Evolutionary conservation across 2,113 vertebrate genomes (phyloP), one percentile per base, ranked within the genome.

Genomic region (Aphyosemion australe): DNA sequence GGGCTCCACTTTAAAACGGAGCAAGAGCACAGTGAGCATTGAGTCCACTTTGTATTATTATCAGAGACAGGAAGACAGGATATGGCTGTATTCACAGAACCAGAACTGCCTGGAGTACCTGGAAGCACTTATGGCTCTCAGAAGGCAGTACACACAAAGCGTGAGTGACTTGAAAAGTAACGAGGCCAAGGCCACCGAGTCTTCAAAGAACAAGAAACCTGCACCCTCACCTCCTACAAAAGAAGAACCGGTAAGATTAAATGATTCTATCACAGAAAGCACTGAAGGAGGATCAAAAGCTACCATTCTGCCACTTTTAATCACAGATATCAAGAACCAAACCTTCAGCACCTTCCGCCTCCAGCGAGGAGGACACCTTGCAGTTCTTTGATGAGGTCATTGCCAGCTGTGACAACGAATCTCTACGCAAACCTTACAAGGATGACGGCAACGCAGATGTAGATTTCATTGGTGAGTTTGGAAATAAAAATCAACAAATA

Each of bases 51-150:
- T 91, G 51, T 90, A 87, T 69, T 91, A 90, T 64, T 93, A 94
- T 63, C 89, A 93, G 79, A 94, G 90, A 56, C 94, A 95, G 7
- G 96, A 96, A 67, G 96, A 98, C 81, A 84, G 89, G 18, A 92
- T 95, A 0, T 98, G 96, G 97, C 89, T 96, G 79, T 93, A 93
- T 70, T 92, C 94, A 1, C 96, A 95, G 84, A 93, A 96, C 43
- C 97, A 96, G 77, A 94, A 96, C 82, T 98, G 95, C 53, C 80
- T 98, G 43, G 94, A 96, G 72, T 98, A 99, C 74, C 86, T 99
- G 53, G 95, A 97, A 80, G 96, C 97, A 5, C 90, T 99, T 16
- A 92, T 97, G 72, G 95, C 95, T 16, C 84, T 98, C 82, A 93
- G 97, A 59, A 93, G 92, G 21, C 95, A 95, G 12, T 98, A 98